Evolutionary conservation across 2,797 vertebrate species (phyloP).

Genomic region (Sorex maritimensis): DNA sequence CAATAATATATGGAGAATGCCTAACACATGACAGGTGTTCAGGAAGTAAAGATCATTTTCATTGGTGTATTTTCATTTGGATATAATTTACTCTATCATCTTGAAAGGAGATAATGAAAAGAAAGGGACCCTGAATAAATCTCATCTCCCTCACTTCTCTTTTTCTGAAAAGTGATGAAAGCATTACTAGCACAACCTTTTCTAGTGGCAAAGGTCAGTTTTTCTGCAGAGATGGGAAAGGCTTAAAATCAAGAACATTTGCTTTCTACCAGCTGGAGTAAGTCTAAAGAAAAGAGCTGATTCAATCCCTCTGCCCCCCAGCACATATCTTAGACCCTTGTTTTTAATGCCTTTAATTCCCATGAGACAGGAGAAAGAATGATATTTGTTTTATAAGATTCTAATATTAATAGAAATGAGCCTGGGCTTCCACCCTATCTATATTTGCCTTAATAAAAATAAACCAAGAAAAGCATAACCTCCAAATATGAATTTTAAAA

Average conservation of each 20-base stretch:
- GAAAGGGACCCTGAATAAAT: neutral
- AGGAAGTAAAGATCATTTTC: neutral
- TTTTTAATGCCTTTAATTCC: neutral
- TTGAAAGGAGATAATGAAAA: neutral
- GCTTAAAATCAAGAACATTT: neutral
- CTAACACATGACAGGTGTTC: neutral
- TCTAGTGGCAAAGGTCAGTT: slow-evolving; percentile 1
- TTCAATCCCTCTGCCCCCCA: neutral
- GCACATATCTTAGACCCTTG: neutral
- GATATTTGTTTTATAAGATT: neutral
- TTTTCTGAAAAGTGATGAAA: slow-evolving; percentile 3
- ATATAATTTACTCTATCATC: neutral
- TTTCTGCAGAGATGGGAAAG: neutral
- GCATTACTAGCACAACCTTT: neutral
- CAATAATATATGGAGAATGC: neutral
- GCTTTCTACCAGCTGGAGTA: neutral
- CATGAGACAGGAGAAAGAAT: neutral
- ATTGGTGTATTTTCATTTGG: neutral
- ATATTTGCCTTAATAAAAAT: neutral
- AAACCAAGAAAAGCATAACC: neutral
- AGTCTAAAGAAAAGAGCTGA: too few relatives aligned
- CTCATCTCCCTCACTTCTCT: neutral
- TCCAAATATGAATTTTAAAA: neutral
- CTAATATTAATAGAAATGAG: neutral
- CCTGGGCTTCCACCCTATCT: neutral